Base-by-base conservation (phyloP, 2,113 vertebrate species). In the Apodemus sylvaticus region DNA sequence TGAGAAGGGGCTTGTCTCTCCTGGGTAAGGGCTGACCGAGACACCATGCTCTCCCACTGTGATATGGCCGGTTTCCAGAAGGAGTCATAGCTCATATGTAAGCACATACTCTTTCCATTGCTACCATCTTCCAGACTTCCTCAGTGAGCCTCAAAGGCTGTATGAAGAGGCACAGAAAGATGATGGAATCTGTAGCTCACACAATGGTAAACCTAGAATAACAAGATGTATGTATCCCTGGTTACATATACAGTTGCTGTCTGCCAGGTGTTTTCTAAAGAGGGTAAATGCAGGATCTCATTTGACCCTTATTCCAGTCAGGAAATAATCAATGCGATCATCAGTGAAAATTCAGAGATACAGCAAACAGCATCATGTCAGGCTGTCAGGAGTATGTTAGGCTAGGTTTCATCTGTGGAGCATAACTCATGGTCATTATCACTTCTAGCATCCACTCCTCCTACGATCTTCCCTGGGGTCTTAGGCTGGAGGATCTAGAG, bases 151-250 rank as follows among this genome's bases (percentile, higher is more conserved):
- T 73, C 82, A 78, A 17, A 58, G 4, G 19, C 11, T 51, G 74
- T 70, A 86, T 60, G n/a, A 81, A 51, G 39, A 92, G 83, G 89
- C n/a, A 71, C 29, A 81, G 79, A 81, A 78, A 93, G 31, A 91
- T 42, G 82, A 73, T 17, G 55, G 60, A 96, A 77, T 55, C 42
- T 55, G 5, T 60, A 20, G 66, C 3, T 94, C 64, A 48, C 26
- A 93, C 39, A 91, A 85, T 53, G 34, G 48, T 64, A 66, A 90
- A 96, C 20, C 12, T 39, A 91, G 34, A 82, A 53, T 79, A 90
- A 34, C 31, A 79, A 70, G 48, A 62, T 62, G 8, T 10, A 74
- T 79, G 51, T 53, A 34, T 42, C 16, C 53, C 29, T 51, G 73
- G 74, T 68, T 74, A 74, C 34, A 17, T 68, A 76, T 36, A 64